Base-by-base conservation (phyloP, 1,140 invertebrate species). In the Latrodectus geometricus region DNA sequence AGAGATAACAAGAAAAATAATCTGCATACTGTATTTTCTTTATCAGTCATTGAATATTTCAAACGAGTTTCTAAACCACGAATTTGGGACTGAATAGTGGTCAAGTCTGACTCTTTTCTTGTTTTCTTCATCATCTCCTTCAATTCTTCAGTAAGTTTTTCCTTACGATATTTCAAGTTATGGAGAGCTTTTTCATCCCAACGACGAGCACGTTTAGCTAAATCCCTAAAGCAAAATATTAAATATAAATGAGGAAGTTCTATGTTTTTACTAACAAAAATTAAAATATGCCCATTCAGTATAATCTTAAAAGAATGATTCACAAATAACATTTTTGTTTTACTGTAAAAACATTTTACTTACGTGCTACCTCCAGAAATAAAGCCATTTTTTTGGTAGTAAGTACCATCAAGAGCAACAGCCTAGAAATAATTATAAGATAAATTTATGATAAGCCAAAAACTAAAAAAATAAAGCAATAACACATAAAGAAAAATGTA, bases 121-220 rank as follows among this genome's bases (percentile, higher is more conserved):
- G 97, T 98, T 91, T 97, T 98, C 90, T 99, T 99, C 92, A 99
- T 95, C 17, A 97, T 94, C 90, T 99, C 97, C 69, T 98, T 94
- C 56, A 94, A 89, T 89, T 95, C 92, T 81, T 94, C 93, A 61
- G 91, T 91, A n/a, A 95, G 89, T 88, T 92, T 91, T 88, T 94
- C 93, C 89, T 93, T 92, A 89, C 90, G 79, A 90, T 92, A 93
- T 91, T 98, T 98, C 0, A 99, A 92, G 56, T 92, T 91, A 7
- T 97, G 96, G 91, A 99, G 95, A 90, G 98, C 97, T 91, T 99
- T 99, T 91, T 99, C 99, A 91, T 99, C 98, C 99, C 99, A 99
- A 69, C 98, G 94, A 90, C 99, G 97, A 12, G 99, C 98, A 91
- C 99, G 97, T 49, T 97, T 95, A 21, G 97, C 97, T 90, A 99